Evolutionary conservation across 2,113 vertebrate genomes (phyloP).

Genomic region (Semnopithecus entellus): DNA sequence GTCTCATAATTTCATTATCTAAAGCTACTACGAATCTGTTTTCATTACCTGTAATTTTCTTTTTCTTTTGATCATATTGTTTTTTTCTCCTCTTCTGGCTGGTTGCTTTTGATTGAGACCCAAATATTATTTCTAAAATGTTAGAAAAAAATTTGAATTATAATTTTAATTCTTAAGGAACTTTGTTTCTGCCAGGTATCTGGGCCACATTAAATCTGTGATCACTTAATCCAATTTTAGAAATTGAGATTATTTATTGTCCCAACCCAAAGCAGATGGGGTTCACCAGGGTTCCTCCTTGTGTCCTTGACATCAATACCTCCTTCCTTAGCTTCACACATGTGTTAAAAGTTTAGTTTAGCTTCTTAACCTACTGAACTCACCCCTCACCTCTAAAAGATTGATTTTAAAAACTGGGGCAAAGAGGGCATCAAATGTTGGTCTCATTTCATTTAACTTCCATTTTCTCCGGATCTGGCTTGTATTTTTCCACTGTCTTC

Average conservation of each 20-base stretch:
- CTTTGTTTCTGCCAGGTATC: not conserved
- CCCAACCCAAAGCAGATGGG: not conserved
- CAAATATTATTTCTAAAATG: not conserved
- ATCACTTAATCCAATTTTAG: not conserved
- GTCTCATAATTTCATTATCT: not conserved
- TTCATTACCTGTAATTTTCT: not conserved
- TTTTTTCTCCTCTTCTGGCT: not conserved
- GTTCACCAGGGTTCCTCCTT: not conserved
- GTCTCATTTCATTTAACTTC: not conserved
- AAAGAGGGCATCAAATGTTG: not conserved
- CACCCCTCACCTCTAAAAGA: not conserved
- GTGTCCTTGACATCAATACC: too few relatives aligned
- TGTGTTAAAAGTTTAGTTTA: not conserved
- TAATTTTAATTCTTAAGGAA: not conserved
- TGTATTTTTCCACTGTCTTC: not conserved
- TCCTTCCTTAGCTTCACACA: not conserved
- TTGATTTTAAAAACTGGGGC: not conserved
- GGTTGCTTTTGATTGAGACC: not conserved
- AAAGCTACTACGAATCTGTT: not conserved
- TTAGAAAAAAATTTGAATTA: not conserved
- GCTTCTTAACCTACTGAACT: not conserved
- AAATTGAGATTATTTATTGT: not conserved
- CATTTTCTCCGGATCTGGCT: not conserved
- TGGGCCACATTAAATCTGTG: not conserved
- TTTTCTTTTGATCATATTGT: not conserved